Evolutionary conservation across 2,113 vertebrate species (phyloP), one percentile per base, ranked within the genome.

Genomic region (Hemiscyllium ocellatum): DNA sequence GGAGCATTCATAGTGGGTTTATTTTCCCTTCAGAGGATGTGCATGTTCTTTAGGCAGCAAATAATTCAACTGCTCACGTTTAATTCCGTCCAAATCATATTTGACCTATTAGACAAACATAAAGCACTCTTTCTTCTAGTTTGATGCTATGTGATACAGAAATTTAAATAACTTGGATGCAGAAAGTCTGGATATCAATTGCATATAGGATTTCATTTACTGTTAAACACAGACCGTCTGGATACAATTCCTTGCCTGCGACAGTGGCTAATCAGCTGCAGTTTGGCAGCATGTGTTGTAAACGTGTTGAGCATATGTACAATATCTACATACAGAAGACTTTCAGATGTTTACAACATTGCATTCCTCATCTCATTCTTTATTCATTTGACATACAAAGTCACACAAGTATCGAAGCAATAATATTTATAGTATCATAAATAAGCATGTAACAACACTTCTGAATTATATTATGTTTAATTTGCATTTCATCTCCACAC

Each of bases 341-440:
- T 89, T 89, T 56, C 86, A 89, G 86, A 89, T 89, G 52, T 61
- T 89, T 61, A 89, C 86, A 89, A 8, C 29, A 89, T 50, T 89
- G 86, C 86, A 61, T 89, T 89, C 86, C 56, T 89, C 47, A 26
- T 89, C 12, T 89, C 29, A 56, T 89, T 89, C 22, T 10, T 26
- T 33, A 89, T 89, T 89, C 86, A 89, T 12, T 52, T 89, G 86
- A 89, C 29, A 29, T 56, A 56, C 86, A 56, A 89, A 56, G 13
- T 8, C 86, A 52, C 47, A 61, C 3, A 89, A 19, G n/a, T 83
- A 42, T 83, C 78, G 17, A n/a, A 19, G 78, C 78, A 42, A 83
- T 83, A 83, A 83, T 37, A 83, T 83, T 83, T 83, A 83, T 37
- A 83, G n/a, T 83, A 37, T 42, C 15, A 83, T 37, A 83, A 83